These are phyloP conservation scores for Cavia porcellus DNA, from an alignment of 2,113 vertebrate genomes.

Conservation along the genomic window DNA sequence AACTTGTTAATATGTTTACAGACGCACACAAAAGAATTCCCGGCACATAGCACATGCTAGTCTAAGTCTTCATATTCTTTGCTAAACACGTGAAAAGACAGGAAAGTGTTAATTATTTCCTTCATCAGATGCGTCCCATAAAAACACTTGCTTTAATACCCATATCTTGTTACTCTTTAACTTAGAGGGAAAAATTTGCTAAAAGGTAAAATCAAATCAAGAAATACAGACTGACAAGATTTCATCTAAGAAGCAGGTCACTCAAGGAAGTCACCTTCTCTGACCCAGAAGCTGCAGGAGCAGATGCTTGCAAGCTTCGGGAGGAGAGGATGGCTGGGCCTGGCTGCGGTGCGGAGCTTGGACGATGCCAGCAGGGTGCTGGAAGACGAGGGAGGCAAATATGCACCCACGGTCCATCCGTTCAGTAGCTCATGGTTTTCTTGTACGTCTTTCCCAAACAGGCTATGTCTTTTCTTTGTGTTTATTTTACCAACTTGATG, in stretches of 20 bases:
- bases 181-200: not conserved
- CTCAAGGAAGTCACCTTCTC: not conserved
- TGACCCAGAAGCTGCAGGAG: not conserved
- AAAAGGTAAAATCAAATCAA: not conserved
- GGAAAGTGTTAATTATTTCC: not conserved
- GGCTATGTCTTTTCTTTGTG: constrained; percentile 74
- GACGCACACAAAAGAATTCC: not conserved
- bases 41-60: not conserved
- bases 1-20: not conserved
- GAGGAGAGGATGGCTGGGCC: rapidly evolving
- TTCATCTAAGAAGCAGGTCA: not conserved
- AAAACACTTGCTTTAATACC: not conserved
- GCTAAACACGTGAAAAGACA: not conserved
- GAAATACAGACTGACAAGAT: not conserved
- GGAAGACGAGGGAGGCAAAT: not conserved
- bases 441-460: not conserved
- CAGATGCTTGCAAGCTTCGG: rapidly evolving
- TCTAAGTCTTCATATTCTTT: not conserved
- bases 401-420: rapidly evolving
- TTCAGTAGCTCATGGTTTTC: not conserved
- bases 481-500: constrained; percentile 79
- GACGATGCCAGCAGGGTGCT: not conserved
- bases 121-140: not conserved
- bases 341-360: no score
- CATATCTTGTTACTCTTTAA: not conserved